A percentile compares a stretch with the other conserved stretches of the same genome.
phyloP scores from a whole-genome alignment of 2,797 vertebrate genomes.

The Aphelocoma californica region DNA sequence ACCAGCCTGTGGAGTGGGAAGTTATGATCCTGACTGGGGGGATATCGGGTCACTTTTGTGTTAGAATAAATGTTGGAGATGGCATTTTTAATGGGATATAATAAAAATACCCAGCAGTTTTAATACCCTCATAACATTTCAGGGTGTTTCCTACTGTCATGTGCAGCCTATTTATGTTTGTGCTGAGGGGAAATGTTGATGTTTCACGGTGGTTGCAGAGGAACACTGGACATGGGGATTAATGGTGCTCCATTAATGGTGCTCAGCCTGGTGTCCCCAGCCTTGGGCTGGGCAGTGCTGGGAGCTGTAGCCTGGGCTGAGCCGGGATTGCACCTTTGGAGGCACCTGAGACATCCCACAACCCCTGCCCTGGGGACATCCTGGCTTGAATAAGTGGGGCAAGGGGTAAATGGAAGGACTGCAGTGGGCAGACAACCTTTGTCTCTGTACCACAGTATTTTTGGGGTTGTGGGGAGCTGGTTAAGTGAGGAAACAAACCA shows the following conservation, averaged over 20 bases:
- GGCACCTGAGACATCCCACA: background rate
- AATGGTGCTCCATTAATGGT: background rate
- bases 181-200: background rate
- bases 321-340: background rate
- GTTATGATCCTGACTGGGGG: background rate
- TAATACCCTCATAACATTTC: background rate
- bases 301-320: background rate
- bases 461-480: background rate
- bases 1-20: accelerated
- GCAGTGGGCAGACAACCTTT: background rate
- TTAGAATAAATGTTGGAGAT: background rate
- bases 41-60: background rate
- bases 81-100: background rate
- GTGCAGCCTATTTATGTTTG: background rate
- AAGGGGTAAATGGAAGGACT: background rate
- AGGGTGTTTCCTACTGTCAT: background rate
- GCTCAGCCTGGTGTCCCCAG: background rate
- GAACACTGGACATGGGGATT: background rate
- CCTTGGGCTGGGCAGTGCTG: background rate
- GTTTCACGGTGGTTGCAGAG: background rate
- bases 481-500: background rate
- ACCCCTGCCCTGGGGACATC: background rate
- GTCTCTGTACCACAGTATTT: background rate
- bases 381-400: background rate
- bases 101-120: background rate